A percentile compares a stretch with the other conserved stretches of the same genome.
phyloP scores from a whole-genome alignment of 2,113 vertebrate species.

The Dolichallabes microphthalmus region DNA sequence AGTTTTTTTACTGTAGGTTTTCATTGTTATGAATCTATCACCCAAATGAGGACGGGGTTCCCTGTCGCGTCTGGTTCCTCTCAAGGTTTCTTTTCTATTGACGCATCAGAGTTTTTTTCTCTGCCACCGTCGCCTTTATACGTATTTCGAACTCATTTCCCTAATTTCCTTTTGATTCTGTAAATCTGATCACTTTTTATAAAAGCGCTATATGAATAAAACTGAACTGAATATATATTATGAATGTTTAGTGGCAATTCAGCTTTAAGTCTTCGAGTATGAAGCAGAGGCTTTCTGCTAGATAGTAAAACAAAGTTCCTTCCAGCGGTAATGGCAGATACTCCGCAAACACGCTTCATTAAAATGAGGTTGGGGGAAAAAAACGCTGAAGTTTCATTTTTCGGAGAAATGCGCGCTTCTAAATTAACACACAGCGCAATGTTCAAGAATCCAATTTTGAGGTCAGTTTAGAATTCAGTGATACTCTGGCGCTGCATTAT shows the following conservation, averaged over 20 bases:
- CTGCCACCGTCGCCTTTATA: too few relatives aligned
- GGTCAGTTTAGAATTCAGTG: neutral
- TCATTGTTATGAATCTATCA: neutral
- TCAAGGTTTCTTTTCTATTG: too few relatives aligned
- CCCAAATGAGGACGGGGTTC: too few relatives aligned
- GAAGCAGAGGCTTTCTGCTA: too few relatives aligned
- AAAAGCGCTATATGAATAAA: too few relatives aligned
- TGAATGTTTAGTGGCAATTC: neutral
- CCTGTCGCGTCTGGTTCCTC: too few relatives aligned
- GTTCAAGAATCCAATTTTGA: neutral
- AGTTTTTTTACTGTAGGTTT: neutral
- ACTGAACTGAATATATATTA: too few relatives aligned
- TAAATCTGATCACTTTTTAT: too few relatives aligned
- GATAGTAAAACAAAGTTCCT: neutral
- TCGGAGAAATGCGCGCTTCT: neutral
- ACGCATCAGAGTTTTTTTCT: too few relatives aligned
- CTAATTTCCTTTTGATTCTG: too few relatives aligned
- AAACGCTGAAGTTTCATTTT: neutral
- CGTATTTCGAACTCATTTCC: too few relatives aligned
- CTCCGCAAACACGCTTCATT: neutral
- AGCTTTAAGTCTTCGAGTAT: neutral
- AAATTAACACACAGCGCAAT: neutral
- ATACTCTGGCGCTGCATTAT: neutral
- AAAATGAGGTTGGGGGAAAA: neutral
- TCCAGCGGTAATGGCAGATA: neutral